Base-by-base conservation (phyloP, 2,797 vertebrate species). In the Sebastes reedi region DNA sequence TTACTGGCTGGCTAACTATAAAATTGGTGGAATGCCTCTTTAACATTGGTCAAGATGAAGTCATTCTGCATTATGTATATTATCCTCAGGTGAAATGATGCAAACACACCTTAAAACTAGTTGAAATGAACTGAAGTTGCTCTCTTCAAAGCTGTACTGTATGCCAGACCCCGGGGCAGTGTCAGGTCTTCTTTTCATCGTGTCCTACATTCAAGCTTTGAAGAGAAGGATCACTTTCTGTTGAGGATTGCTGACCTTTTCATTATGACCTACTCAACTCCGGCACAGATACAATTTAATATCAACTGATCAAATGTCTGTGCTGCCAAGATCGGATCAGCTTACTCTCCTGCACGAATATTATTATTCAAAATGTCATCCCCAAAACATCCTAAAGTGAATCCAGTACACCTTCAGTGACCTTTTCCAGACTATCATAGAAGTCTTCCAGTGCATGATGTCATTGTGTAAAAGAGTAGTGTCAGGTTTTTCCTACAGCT, bases 231-330 rank as follows among this genome's bases (percentile, higher is more conserved):
- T 73, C 72, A 30, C 66, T 75, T 82, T 77, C 83, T 79, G 16
- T 2, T 3, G 50, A 71, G 67, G 22, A 77, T 32, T 1, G 22
- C 32, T 88, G 86, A 88, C 87, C 89, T 88, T 91, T 84, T 76
- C 18, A 64, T 81, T 8, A 8, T 36, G 86, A 24, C 83, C 79
- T 14, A 3, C 34, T 87, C 52, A 1, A 13, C 72, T 83, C 75
- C 24, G 66, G 22, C 69, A 14, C 62, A 32, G 61, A 70, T 67
- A 42, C 56, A 72, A 13, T 22, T 50, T 50, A 42, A 16, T 54
- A 27, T 42, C 12, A 20, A 14, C 8, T 4, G 32, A 66, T 71
- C 80, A 62, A 1, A 42, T 85, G 39, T 71, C 75, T 32, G 25
- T 22, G 50, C 32, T 5, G 34, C 29, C 22, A 14, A 0, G 39